Base-by-base conservation (phyloP, 2,797 vertebrate species). In the Mergus octosetaceus region DNA sequence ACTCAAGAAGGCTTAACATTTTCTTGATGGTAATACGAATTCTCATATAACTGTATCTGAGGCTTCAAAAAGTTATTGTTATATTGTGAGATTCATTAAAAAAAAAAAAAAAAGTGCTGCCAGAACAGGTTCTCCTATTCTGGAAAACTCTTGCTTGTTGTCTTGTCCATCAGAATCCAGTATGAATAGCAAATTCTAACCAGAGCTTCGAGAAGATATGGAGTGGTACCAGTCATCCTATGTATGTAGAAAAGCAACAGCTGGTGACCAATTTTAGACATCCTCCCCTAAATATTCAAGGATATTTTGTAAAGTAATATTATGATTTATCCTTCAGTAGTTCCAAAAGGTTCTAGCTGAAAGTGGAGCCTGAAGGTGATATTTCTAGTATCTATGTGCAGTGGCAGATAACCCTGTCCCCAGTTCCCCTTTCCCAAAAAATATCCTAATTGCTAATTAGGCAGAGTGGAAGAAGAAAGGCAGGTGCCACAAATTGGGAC, bases 201-300 rank as follows among this genome's bases (percentile, higher is more conserved):
- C 28, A 47, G 15, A 72, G 32, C 9, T 79, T 18, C 43, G 25
- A 76, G 45, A 84, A 90, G 16, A 73, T 68, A n/a, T 4, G 20
- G 60, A 49, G 58, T 82, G 64, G 78, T 49, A 90, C 56, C 92
- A 90, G 71, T 54, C 8, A 6, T 93, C 65, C 78, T 57, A 79
- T 77, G 60, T 65, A 87, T 38, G 74, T 66, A 85, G 86, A 54
- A 69, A 80, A 83, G 34, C 75, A 87, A 79, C 93, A 95, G 86
- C 92, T 95, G 90, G 17, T 92, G 69, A 21, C 84, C 80, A n/a
- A 72, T 94, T 95, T 94, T 85, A 58, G 24, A 57, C 68, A 8
- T 72, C 49, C 85, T 87, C 30, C 57, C 39, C 49, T 82, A 79
- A 80, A 89, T 74, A 43, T 82, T 95, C 53, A 25, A 43, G 53